Evolutionary conservation across 1,140 invertebrate species (phyloP).

Genomic region (Trachymyrmex cornetzi): DNA sequence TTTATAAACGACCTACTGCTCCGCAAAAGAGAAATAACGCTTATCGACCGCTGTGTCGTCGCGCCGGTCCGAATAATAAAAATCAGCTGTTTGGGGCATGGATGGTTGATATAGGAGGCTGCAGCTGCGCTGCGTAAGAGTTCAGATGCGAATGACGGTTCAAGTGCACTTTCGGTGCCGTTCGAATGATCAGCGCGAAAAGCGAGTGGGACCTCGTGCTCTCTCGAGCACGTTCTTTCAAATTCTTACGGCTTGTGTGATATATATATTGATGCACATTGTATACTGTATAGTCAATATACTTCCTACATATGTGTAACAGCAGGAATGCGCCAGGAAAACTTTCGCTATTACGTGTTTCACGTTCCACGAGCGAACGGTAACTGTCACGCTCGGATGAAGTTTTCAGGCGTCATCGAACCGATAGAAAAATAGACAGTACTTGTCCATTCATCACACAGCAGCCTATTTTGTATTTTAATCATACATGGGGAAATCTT

Average conservation of each 20-base stretch:
- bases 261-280: not conserved
- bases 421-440: constrained; percentile 27
- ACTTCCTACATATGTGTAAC: constrained; percentile 48
- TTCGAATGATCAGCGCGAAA: constrained; percentile 18
- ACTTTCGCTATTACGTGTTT: constrained; percentile 73
- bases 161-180: constrained; percentile 10
- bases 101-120: not conserved
- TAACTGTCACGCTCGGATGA: constrained; percentile 46
- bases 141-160: constrained; percentile 13
- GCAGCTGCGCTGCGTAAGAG: constrained; percentile 5
- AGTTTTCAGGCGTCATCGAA: constrained; percentile 41
- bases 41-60: not conserved
- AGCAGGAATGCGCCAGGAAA: constrained; percentile 24
- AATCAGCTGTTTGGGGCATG: constrained; percentile 38
- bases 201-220: not conserved
- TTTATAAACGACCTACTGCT: not conserved
- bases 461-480: not conserved
- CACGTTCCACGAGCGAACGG: constrained; percentile 65
- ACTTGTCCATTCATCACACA: not conserved
- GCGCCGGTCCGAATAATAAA: constrained; percentile 34
- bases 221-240: not conserved
- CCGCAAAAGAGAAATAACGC: not conserved
- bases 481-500: not conserved
- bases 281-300: not conserved
- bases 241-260: not conserved